Percentiles rank a stretch among this genome's conserved stretches.
Evolutionary conservation across 2,888 invertebrate species (phyloP).

Genomic region (Ormia ochracea): DNA sequence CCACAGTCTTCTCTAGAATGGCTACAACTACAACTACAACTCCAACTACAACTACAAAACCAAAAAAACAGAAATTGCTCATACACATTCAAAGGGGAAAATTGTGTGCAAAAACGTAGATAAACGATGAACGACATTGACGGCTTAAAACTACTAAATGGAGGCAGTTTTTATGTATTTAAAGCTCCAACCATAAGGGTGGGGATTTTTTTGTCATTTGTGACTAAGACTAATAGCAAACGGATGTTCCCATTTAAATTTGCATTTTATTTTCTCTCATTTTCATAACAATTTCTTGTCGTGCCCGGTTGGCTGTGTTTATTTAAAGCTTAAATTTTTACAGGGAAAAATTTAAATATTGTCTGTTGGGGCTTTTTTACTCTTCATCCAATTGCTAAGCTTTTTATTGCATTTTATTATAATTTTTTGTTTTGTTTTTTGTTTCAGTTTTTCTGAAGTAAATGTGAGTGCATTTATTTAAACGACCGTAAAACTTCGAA

Average conservation of each 20-base stretch:
- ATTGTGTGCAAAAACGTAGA: conserved; percentile 46
- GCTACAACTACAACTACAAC: background rate
- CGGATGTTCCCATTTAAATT: conserved; percentile 70
- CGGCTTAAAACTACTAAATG: conserved; percentile 19
- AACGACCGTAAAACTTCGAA: too few species aligned
- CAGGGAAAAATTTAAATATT: background rate
- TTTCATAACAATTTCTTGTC: background rate
- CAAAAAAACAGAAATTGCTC: background rate
- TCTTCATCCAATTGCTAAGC: background rate
- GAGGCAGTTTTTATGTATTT: conserved; percentile 10
- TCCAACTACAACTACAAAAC: background rate
- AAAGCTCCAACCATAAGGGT: conserved; percentile 39
- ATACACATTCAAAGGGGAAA: too few species aligned
- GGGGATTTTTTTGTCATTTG: conserved; percentile 45
- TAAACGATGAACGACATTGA: conserved; percentile 43
- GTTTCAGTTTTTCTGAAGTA: background rate
- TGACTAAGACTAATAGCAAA: conserved; percentile 65
- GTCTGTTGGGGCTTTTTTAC: background rate
- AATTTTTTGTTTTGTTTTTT: conserved; percentile 1
- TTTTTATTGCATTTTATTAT: conserved; percentile 1
- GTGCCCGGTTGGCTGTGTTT: background rate
- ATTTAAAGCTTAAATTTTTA: background rate
- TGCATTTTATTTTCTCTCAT: too few species aligned
- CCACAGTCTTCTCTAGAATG: background rate
- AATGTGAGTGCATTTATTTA: too few species aligned